Base-by-base conservation (phyloP, 2,797 vertebrate species). In the Leuciscus waleckii region DNA sequence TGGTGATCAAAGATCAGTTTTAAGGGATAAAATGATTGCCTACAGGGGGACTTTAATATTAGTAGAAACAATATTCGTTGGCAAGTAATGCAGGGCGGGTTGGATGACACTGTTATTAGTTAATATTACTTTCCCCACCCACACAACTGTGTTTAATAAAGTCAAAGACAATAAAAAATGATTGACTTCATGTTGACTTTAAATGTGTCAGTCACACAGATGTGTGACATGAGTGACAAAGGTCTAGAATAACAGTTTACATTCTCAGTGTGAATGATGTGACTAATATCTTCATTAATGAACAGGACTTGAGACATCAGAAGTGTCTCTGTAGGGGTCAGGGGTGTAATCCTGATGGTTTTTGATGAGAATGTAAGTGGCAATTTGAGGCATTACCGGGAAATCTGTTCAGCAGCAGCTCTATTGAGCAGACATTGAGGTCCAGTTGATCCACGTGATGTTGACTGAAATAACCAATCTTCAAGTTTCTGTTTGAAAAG, bases 401-500 rank as follows among this genome's bases (percentile, higher is more conserved):
- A 88, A 99, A 99, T 87, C 93, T 97, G 90, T 96, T 97, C 78
- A 97, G 95, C 80, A 99, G 94, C 86, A 99, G 92, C 87, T 99
- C 98, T 80, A 98, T 96, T 0, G 98, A 97, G 77, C 95, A 98
- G 89, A 99, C 96, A 2, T 98, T 98, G 87, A 99, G 93, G 92
- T 99, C 98, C 89, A 99, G 94, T 90, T 99, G 98, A 91, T 99
- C 98, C 86, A 99, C 97, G 0, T 99, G 98, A 88, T 99, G 98
- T 92, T 99, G 98, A 89, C 97, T 99, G 92, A 99, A 99, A 91
- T 99, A 99, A 46, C 98, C 98, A 0, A 99, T 97, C 94, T 99
- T 99, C 78, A 99, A 88, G 91, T 97, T 99, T 93, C 98, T 99
- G 92, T 65, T 82, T 21, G 65, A 75, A 83, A 37, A 79, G 49